These are phyloP conservation scores for Ptychoptera contaminata DNA, from an alignment of 2,888 invertebrate species.

Conservation along the genomic window DNA sequence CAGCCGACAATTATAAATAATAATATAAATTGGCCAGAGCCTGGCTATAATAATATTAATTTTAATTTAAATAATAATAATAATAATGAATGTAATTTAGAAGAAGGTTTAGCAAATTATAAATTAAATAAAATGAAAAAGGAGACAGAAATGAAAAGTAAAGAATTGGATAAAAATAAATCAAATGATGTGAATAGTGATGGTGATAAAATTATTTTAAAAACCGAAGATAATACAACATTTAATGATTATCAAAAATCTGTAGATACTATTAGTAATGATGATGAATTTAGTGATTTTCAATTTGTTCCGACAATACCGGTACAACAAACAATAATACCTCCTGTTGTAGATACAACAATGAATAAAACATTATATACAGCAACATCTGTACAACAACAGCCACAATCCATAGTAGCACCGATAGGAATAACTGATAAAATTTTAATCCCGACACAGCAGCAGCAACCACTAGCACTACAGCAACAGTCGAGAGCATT, in stretches of 20 bases:
- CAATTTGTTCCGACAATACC: background rate
- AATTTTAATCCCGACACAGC: too few species aligned
- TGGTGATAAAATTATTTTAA: too few species aligned
- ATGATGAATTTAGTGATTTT: slow-evolving; percentile 3
- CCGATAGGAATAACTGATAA: too few species aligned
- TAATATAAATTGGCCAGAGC: slow-evolving; percentile 7
- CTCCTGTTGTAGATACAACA: background rate
- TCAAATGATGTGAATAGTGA: too few species aligned
- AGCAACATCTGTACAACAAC: too few species aligned
- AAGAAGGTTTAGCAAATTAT: background rate
- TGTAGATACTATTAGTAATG: background rate
- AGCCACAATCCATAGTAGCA: too few species aligned
- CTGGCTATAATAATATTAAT: background rate
- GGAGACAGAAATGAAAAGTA: too few species aligned
- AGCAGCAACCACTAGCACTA: too few species aligned
- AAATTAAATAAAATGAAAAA: too few species aligned
- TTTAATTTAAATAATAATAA: background rate
- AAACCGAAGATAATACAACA: too few species aligned
- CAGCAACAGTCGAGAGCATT: background rate
- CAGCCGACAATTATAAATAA: background rate
- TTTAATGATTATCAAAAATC: too few species aligned
- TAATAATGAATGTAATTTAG: background rate
- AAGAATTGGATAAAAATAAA: too few species aligned
- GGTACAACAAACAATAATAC: background rate
- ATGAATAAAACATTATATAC: background rate